phyloP scores from a whole-genome alignment of 2,113 vertebrate species.

The Anser brachyrhynchus region DNA sequence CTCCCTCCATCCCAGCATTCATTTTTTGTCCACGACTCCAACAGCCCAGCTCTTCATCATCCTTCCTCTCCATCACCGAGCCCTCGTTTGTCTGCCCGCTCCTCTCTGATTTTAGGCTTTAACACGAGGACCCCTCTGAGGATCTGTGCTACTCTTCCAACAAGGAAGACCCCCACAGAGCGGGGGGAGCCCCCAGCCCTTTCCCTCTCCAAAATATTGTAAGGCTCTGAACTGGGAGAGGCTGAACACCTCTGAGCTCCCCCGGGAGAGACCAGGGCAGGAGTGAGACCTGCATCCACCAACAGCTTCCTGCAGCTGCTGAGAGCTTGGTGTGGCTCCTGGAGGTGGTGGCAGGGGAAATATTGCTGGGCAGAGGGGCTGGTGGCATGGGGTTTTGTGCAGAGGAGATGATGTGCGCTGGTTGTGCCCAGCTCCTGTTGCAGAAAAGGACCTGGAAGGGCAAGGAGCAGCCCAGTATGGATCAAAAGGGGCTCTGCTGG shows the following conservation, averaged over 20 bases:
- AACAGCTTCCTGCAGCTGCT: fast-evolving
- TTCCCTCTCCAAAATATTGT: fast-evolving
- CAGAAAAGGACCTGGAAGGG: neutral
- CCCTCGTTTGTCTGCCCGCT: fast-evolving
- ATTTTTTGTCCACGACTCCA: neutral
- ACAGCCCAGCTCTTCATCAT: neutral
- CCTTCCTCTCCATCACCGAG: neutral
- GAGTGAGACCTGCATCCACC: neutral
- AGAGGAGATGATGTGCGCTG: neutral
- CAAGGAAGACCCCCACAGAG: neutral
- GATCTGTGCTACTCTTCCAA: neutral
- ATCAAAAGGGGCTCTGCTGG: neutral
- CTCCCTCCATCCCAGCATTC: neutral
- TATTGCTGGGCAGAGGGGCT: neutral
- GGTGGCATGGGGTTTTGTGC: neutral
- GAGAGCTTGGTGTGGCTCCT: neutral
- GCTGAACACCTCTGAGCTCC: neutral
- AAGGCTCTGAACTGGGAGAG: neutral
- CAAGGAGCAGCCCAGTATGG: neutral
- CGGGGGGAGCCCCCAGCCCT: fast-evolving
- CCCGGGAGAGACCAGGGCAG: neutral
- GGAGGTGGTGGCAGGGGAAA: fast-evolving
- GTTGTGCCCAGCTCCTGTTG: neutral
- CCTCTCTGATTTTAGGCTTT: neutral
- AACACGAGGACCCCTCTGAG: fast-evolving